Percentiles rank a stretch among this genome's conserved stretches.
Evolutionary conservation across 37 sponge, comb jelly and placozoan genomes (phyloP).

Genomic region (Hormiphora californensis): DNA sequence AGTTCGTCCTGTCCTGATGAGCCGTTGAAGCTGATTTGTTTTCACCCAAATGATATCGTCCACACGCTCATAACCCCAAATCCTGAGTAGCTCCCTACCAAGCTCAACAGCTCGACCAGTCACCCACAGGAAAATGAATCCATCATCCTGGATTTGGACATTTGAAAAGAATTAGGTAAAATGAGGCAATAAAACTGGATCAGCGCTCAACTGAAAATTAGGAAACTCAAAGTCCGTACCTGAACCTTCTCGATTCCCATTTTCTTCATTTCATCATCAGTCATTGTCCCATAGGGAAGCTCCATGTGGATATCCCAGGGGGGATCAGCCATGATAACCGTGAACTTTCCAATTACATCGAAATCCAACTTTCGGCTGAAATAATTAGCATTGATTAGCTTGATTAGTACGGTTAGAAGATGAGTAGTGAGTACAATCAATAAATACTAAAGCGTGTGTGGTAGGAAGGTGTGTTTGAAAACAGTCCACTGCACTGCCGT

Average conservation of each 20-base stretch:
- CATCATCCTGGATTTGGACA: constrained; percentile 68
- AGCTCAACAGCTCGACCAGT: constrained; percentile 97
- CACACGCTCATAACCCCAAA: constrained; percentile 89
- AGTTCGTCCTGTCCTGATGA: constrained; percentile 91
- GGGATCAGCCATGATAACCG: constrained; percentile 96
- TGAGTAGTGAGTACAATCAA: no score
- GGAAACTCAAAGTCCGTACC: no score
- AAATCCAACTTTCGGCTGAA: neutral
- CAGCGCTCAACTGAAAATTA: neutral
- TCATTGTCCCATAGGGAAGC: constrained; percentile 95
- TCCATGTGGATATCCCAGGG: constrained; percentile 99
- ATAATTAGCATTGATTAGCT: no score
- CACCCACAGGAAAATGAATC: constrained; percentile 95
- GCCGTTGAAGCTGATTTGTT: constrained; percentile 91
- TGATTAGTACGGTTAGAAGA: no score
- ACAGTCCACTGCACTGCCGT: no score
- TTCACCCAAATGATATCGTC: constrained; percentile 92
- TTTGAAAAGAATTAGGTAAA: neutral
- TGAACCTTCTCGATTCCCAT: constrained; percentile 62
- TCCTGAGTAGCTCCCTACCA: constrained; percentile 78
- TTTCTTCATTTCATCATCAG: constrained; percentile 92
- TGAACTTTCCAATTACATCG: constrained; percentile 69
- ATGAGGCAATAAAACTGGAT: neutral
- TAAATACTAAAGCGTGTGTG: no score
- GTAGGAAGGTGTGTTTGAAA: no score